Base-by-base conservation (phyloP, 1,140 invertebrate genomes). In the Wiebesia pumilae region DNA sequence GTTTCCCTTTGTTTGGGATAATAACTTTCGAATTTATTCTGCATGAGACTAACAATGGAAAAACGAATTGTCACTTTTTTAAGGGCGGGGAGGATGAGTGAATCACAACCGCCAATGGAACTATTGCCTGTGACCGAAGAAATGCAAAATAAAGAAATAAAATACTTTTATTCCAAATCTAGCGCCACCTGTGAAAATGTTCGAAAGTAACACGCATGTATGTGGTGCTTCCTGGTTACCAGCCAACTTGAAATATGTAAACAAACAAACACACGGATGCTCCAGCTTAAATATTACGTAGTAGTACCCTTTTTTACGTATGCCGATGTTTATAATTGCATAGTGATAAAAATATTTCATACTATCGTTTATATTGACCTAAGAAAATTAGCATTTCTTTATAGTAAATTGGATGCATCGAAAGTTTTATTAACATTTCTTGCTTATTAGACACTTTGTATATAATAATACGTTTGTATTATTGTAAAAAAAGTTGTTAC, bases 231-330 rank as follows among this genome's bases (percentile, higher is more conserved):
- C 35, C 27, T 47, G 38, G 83, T 80, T 80, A 71, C 83, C 30
- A 73, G 33, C 21, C 77, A 80, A 85, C 77, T 51, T 21, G 1
- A 51, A 79, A 71, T 62, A 80, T 80, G 83, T 85, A 85, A 85
- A 85, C 83, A 85, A 85, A 85, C 83, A 24, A 58, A 83, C 73
- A 9, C 27, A 4, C 24, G 58, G 27, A 27, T 14, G 24, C 10
- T 4, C 24, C 6, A 27, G 6, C 21, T 62, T 62, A 62, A 62
- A 62, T 62, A 27, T 62, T 62, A 14, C 27, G 24, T 27, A 62
- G 14, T 62, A 27, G 24, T 27, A 7, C 4, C 10, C 27, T 62
- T 62, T 54, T 2, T 62, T 62, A 54, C 19, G 2, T 54, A n/a
- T 47, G 14, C 14, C 43, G 43, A 47, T 62, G 24, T 27, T 62